Base-by-base conservation (phyloP, 2,113 vertebrate species). In the Trogon melanurus region DNA sequence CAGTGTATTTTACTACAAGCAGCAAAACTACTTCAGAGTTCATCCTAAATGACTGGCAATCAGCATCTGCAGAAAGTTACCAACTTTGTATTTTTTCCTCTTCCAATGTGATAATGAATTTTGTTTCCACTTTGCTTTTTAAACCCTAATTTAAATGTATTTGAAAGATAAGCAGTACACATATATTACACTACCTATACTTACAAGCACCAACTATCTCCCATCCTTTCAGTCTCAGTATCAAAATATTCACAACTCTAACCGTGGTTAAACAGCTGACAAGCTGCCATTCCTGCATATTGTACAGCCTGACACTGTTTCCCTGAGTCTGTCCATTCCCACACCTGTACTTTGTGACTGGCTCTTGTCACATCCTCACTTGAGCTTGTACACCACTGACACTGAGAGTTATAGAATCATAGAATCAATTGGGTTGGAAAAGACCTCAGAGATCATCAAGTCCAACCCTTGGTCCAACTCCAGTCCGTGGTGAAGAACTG, bases 61-160 rank as follows among this genome's bases (percentile, higher is more conserved):
- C 2, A 2, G 15, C 45, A 91, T n/a, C 66, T 88, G 51, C 36
- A 89, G 47, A 88, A 88, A 78, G 14, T 26, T 47, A 50, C 13
- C 6, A 60, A 26, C 29, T 57, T 81, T 19, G 8, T 47, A 75
- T 51, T 67, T 73, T 48, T 86, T 85, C 30, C 44, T 89, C 60
- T 88, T 80, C 53, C 41, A 51, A n/a, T 8, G 13, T 15, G 16
- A 71, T 73, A 54, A 73, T 36, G 22, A 88, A 78, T 93, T 97
- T 93, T 93, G 57, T 70, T 90, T 88, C 48, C 70, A 70, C 80
- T 84, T 91, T 61, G 70, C 50, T 58, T 89, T 86, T 94, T 76
- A 96, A 93, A 45, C 16, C 56, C 87, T 48, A 36, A 87, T 93
- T 95, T 93, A 93, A 84, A 90, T 69, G 34, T 15, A 65, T 92